These are phyloP conservation scores for Hormiphora californensis DNA, from an alignment of 37 sponge, comb jelly and placozoan species.

Conservation along the genomic window DNA sequence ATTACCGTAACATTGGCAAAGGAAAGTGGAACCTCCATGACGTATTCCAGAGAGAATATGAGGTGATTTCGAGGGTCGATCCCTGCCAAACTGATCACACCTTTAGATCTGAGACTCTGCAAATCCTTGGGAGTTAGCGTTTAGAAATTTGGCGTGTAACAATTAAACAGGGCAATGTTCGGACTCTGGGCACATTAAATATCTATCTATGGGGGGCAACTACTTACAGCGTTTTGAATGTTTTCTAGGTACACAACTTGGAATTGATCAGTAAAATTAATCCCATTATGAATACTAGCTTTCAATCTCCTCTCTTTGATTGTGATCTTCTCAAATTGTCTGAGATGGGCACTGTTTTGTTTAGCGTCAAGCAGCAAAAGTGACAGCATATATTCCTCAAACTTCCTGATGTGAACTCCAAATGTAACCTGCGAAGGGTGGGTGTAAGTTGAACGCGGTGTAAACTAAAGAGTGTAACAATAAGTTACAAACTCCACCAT, in stretches of 20 bases:
- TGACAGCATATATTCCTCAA: background rate
- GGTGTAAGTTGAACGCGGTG: background rate
- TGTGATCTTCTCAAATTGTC: constrained; percentile 23
- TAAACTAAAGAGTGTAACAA: background rate
- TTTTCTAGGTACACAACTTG: constrained; percentile 44
- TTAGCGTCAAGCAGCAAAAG: constrained; percentile 3
- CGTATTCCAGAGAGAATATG: constrained; percentile 40
- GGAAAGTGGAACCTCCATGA: constrained; percentile 9
- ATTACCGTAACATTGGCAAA: constrained; percentile 17
- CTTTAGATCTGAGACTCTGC: constrained; percentile 27
- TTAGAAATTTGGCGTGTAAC: background rate
- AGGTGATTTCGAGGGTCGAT: constrained; percentile 11
- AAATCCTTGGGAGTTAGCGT: constrained; percentile 2
- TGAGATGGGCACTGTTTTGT: background rate
- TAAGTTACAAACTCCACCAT: too few relatives aligned
- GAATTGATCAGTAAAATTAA: constrained; percentile 26
- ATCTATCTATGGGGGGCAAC: background rate
- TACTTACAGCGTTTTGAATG: constrained; percentile 3
- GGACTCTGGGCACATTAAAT: background rate
- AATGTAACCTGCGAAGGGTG: constrained; percentile 37
- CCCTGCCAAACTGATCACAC: constrained; percentile 33
- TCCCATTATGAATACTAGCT: constrained; percentile 25
- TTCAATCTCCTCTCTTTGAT: constrained; percentile 36
- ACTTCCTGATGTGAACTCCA: constrained; percentile 25
- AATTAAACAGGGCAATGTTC: background rate